These are phyloP conservation scores for Drosophila sucinea DNA, from an alignment of 1,140 invertebrate species.

Conservation along the genomic window DNA sequence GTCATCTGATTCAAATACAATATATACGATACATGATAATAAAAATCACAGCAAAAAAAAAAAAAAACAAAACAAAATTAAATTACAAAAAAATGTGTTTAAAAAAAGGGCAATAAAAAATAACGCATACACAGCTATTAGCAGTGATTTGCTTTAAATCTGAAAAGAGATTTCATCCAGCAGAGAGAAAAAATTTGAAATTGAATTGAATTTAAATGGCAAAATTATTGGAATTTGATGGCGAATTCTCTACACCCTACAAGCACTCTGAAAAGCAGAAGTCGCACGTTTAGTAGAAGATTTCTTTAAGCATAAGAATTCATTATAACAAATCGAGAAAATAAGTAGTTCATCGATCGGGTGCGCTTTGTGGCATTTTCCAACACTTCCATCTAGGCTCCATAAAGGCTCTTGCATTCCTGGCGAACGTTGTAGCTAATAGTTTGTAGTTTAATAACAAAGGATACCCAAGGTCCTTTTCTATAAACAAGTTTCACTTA, in stretches of 20 bases:
- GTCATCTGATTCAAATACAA: slow-evolving; percentile 59
- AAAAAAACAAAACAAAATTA: slow-evolving; percentile 33
- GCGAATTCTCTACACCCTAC: not conserved
- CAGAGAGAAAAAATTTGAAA: not conserved
- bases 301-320: no score
- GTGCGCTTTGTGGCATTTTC: no score
- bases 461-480: no score
- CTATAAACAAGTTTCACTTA: no score
- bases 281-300: no score
- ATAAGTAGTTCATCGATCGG: no score
- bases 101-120: slow-evolving; percentile 40
- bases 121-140: slow-evolving; percentile 14
- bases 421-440: no score
- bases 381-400: no score
- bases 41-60: slow-evolving; percentile 60
- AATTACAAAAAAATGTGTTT: not conserved
- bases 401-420: no score
- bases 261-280: no score
- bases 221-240: not conserved
- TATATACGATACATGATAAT: slow-evolving; percentile 43
- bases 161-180: not conserved
- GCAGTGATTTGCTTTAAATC: slow-evolving; percentile 38
- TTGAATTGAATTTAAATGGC: slow-evolving; percentile 4
- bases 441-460: no score
- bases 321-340: no score